Percentiles rank a stretch among this genome's conserved stretches.
Evolutionary conservation across 2,113 vertebrate genomes (phyloP).

Genomic region (Sakesphorus luctuosus): DNA sequence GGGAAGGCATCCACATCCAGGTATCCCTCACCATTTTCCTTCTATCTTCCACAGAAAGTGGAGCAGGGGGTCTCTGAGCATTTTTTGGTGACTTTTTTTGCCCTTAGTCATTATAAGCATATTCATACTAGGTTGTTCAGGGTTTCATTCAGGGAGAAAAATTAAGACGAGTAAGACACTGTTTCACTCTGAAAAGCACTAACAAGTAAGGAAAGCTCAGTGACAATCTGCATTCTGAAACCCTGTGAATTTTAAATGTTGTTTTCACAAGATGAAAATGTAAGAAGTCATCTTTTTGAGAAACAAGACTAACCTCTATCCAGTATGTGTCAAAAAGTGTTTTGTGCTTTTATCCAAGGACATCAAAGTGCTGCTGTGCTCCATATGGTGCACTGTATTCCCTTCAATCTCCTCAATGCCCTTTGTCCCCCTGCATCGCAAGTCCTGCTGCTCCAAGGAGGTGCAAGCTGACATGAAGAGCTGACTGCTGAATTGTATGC

Average conservation of each 20-base stretch:
- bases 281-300: neutral
- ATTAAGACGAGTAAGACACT: neutral
- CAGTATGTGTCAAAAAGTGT: neutral
- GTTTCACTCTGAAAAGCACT: neutral
- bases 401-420: neutral
- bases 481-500: neutral
- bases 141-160: neutral
- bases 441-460: neutral
- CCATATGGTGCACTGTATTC: rapidly evolving
- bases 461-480: neutral
- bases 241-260: neutral
- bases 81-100: neutral
- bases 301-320: neutral
- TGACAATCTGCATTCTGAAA: neutral
- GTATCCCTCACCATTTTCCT: neutral
- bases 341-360: neutral
- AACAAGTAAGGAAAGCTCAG: neutral
- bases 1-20: neutral
- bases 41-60: neutral
- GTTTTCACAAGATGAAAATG: neutral
- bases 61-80: neutral
- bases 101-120: neutral
- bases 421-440: neutral
- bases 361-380: neutral
- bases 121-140: neutral